Evolutionary conservation across 1,140 invertebrate species (phyloP).

Genomic region (Achatina immaculata): DNA sequence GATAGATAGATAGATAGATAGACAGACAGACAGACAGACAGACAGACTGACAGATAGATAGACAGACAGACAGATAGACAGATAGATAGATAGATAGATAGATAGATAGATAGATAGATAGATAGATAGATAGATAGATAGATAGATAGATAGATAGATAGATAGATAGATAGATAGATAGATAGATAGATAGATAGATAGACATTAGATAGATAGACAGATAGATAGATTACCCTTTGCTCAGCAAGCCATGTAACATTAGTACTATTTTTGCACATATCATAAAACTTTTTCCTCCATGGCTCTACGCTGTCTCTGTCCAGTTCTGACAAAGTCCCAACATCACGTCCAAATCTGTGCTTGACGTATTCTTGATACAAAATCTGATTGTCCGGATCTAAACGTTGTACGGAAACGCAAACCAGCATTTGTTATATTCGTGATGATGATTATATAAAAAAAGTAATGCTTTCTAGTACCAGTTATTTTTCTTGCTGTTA

Average conservation of each 20-base stretch:
- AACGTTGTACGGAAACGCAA: too few species aligned
- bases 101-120: not conserved
- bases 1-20: too few species aligned
- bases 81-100: too few species aligned
- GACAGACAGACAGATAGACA: too few species aligned
- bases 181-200: not conserved
- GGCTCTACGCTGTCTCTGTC: constrained; percentile 6
- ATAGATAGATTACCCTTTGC: not conserved
- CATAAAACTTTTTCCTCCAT: constrained; percentile 31
- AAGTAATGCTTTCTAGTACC: too few species aligned
- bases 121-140: not conserved
- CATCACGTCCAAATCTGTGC: constrained; percentile 20
- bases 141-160: not conserved
- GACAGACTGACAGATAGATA: too few species aligned
- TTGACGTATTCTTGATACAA: constrained; percentile 9
- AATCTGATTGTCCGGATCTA: constrained; percentile 14
- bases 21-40: too few species aligned
- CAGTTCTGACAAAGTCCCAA: not conserved
- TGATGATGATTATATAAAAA: too few species aligned
- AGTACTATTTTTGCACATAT: constrained; percentile 13
- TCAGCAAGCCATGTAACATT: not conserved
- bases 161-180: not conserved
- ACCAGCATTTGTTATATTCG: too few species aligned
- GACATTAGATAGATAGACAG: not conserved
- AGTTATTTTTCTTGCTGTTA: too few species aligned